Evolutionary conservation across 2,797 vertebrate species (phyloP).

Genomic region (Danio tinwini): DNA sequence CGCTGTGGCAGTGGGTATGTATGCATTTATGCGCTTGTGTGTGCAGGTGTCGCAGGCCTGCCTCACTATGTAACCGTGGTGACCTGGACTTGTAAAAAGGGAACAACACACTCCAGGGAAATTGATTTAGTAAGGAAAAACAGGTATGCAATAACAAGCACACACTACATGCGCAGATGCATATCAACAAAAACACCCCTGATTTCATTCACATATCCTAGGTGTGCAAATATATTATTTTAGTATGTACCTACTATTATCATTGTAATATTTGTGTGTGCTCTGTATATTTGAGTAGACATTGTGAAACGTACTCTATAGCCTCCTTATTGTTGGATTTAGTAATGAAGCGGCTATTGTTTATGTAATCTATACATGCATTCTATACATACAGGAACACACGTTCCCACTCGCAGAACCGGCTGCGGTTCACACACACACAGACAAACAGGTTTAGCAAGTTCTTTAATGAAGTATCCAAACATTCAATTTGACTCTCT

Average conservation of each 20-base stretch:
- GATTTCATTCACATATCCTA: not conserved
- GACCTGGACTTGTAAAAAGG: conserved; percentile 16
- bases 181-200: conserved; percentile 14
- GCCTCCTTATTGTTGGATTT: not conserved
- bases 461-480: conserved; percentile 42
- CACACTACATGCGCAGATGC: not conserved
- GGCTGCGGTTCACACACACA: conserved; percentile 6
- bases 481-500: conserved; percentile 38
- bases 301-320: not conserved
- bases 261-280: conserved; percentile 10
- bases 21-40: conserved; percentile 2
- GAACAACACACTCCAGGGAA: conserved; percentile 18
- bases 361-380: conserved; percentile 2
- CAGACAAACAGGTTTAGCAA: conserved; percentile 24
- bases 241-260: not conserved
- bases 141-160: conserved; percentile 17
- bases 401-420: not conserved
- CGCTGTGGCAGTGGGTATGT: not conserved
- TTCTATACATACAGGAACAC: not conserved
- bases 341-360: conserved; percentile 10
- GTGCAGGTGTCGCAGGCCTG: conserved; percentile 20
- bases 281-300: conserved; percentile 6
- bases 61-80: not conserved
- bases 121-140: conserved; percentile 26
- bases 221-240: not conserved